Percentiles rank a stretch among this genome's conserved stretches.
These are phyloP conservation scores for Ameiurus melas DNA, from an alignment of 2,113 vertebrate genomes.

Conservation along the genomic window DNA sequence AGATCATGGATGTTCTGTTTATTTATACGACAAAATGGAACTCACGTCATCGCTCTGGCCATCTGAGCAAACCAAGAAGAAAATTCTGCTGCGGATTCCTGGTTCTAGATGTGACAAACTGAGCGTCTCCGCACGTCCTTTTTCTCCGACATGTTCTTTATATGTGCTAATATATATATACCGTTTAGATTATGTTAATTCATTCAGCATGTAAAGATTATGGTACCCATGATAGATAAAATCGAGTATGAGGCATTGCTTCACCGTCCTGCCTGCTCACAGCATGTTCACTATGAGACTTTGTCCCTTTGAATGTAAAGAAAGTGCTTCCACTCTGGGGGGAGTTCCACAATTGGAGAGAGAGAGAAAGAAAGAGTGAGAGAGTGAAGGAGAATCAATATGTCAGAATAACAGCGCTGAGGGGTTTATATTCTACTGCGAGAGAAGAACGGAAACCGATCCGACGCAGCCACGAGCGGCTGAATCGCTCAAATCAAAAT, in stretches of 20 bases:
- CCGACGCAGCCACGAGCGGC: slow-evolving; percentile 18
- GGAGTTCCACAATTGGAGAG: not conserved
- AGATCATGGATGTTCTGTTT: not conserved
- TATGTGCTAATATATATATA: not conserved
- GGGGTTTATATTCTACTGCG: slow-evolving; percentile 42
- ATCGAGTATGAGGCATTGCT: not conserved
- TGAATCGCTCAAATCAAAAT: slow-evolving; percentile 27
- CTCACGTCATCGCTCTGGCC: not conserved
- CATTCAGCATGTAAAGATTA: not conserved
- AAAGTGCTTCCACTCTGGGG: not conserved
- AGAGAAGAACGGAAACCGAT: slow-evolving; percentile 34
- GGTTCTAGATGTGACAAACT: not conserved
- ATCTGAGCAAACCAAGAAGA: not conserved
- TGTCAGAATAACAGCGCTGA: slow-evolving; percentile 31
- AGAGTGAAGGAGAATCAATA: slow-evolving; percentile 41
- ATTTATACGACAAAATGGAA: not conserved
- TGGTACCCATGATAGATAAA: not conserved
- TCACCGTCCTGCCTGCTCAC: slow-evolving; percentile 21
- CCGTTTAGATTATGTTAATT: not conserved
- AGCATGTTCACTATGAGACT: slow-evolving; percentile 9
- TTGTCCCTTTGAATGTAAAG: not conserved
- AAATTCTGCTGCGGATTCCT: not conserved
- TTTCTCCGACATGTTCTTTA: not conserved
- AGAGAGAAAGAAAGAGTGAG: slow-evolving; percentile 10
- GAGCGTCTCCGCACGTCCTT: not conserved